phyloP scores from a whole-genome alignment of 2,888 invertebrate species.

The Griposia aprilina region DNA sequence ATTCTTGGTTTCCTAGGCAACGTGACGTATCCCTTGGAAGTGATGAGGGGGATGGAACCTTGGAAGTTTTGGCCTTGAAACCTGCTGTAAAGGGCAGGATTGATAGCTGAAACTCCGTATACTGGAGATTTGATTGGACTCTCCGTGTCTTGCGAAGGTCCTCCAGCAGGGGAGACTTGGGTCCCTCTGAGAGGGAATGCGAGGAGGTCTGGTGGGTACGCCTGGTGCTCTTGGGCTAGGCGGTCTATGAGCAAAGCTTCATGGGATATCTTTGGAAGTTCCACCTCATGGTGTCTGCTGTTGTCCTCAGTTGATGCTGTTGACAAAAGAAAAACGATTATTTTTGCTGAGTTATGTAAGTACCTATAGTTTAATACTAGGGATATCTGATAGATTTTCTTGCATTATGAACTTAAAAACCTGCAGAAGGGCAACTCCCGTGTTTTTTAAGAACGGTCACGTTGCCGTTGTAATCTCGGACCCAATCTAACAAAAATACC shows the following conservation, averaged over 20 bases:
- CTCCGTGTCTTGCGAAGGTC: slow-evolving; percentile 71
- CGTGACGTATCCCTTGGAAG: slow-evolving; percentile 95
- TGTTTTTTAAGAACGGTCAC: neutral
- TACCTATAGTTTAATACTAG: too few species aligned
- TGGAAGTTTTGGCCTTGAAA: slow-evolving; percentile 92
- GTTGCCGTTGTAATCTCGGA: neutral
- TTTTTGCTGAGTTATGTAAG: neutral
- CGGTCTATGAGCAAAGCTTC: slow-evolving; percentile 86
- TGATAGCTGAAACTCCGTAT: slow-evolving; percentile 79
- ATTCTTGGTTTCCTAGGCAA: slow-evolving; percentile 95
- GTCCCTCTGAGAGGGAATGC: slow-evolving; percentile 92
- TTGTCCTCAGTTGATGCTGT: slow-evolving; percentile 91
- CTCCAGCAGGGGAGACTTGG: slow-evolving; percentile 89
- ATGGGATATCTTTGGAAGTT: slow-evolving; percentile 88
- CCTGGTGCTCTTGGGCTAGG: slow-evolving; percentile 89
- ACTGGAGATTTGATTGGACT: slow-evolving; percentile 86
- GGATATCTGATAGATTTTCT: neutral
- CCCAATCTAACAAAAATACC: too few species aligned
- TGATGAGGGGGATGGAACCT: slow-evolving; percentile 90
- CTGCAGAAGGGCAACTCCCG: too few species aligned
- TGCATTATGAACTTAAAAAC: neutral
- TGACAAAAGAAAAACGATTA: slow-evolving; percentile 66
- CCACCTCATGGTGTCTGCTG: slow-evolving; percentile 91
- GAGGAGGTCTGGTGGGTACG: slow-evolving; percentile 95
- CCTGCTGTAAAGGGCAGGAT: slow-evolving; percentile 78